These are phyloP conservation scores for Ischnura elegans DNA, from an alignment of 2,888 invertebrate genomes.

Conservation along the genomic window DNA sequence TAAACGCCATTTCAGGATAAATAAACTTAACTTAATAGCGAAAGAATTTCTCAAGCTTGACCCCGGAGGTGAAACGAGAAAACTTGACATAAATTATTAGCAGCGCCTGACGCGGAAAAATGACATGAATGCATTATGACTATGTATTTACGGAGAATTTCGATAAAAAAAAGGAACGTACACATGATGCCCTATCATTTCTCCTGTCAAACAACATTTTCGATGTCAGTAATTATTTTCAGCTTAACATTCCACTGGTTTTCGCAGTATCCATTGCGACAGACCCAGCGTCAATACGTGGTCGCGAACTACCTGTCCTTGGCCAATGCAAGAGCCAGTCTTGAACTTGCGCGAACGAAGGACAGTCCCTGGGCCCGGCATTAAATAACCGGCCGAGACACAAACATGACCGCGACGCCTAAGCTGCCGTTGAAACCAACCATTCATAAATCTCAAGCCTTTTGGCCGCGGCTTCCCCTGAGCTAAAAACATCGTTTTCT, in stretches of 20 bases:
- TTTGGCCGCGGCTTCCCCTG: not conserved
- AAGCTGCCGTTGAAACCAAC: not conserved
- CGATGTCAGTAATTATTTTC: not conserved
- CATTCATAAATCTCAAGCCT: not conserved
- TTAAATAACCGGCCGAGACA: not conserved
- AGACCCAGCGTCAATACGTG: not conserved
- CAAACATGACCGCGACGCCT: not conserved
- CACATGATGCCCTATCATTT: not conserved
- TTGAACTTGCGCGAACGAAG: not conserved
- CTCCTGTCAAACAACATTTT: not conserved
- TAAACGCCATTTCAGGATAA: too few species aligned
- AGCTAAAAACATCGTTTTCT: conserved; percentile 10
- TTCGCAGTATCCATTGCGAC: not conserved
- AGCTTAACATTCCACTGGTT: not conserved
- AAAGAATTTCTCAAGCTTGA: too few species aligned
- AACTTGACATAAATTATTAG: too few species aligned
- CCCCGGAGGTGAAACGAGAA: too few species aligned
- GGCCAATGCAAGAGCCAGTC: not conserved
- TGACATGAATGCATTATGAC: not conserved
- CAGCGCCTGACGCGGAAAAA: not conserved
- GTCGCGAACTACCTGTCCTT: not conserved
- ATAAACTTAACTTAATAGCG: too few species aligned
- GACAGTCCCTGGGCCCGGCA: not conserved
- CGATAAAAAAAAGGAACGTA: not conserved
- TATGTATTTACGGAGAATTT: not conserved